These are phyloP conservation scores for Drosophila trichaetosa DNA, from an alignment of 2,888 invertebrate genomes.

Conservation along the genomic window DNA sequence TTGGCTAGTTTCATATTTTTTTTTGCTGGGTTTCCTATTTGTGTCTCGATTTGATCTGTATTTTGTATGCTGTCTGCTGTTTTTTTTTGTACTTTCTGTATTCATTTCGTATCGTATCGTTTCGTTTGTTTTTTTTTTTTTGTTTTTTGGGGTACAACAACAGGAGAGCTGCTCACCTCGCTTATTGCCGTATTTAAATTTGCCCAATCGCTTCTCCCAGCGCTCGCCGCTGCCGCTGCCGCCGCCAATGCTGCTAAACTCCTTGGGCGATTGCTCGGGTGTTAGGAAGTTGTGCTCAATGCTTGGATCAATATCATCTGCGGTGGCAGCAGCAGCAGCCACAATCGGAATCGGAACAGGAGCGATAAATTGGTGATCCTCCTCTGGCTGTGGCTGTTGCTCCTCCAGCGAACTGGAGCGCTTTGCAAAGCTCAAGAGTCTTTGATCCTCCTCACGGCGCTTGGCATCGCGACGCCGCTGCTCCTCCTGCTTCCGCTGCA, in stretches of 20 bases:
- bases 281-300: slow-evolving; percentile 81
- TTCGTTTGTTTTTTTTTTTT: slow-evolving; percentile 4
- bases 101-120: slow-evolving; percentile 4
- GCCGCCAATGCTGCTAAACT: slow-evolving; percentile 49
- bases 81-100: slow-evolving; percentile 11
- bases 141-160: slow-evolving; percentile 33
- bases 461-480: slow-evolving; percentile 77
- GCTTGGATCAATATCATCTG: slow-evolving; percentile 24
- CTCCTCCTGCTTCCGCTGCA: slow-evolving; percentile 66
- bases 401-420: slow-evolving; percentile 65
- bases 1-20: neutral
- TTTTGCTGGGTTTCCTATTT: slow-evolving; percentile 20
- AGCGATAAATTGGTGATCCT: neutral
- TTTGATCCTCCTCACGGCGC: slow-evolving; percentile 78
- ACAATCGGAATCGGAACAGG: neutral
- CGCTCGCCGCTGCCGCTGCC: slow-evolving; percentile 77
- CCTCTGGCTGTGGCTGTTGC: neutral
- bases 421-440: slow-evolving; percentile 73
- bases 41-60: neutral
- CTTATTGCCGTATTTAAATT: slow-evolving; percentile 86
- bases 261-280: slow-evolving; percentile 74
- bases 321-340: neutral
- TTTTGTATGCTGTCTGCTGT: slow-evolving; percentile 3
- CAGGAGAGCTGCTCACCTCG: slow-evolving; percentile 85
- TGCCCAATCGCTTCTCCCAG: slow-evolving; percentile 84